Evolutionary conservation across 1,140 invertebrate species (phyloP).

Genomic region (Colletes gigas): DNA sequence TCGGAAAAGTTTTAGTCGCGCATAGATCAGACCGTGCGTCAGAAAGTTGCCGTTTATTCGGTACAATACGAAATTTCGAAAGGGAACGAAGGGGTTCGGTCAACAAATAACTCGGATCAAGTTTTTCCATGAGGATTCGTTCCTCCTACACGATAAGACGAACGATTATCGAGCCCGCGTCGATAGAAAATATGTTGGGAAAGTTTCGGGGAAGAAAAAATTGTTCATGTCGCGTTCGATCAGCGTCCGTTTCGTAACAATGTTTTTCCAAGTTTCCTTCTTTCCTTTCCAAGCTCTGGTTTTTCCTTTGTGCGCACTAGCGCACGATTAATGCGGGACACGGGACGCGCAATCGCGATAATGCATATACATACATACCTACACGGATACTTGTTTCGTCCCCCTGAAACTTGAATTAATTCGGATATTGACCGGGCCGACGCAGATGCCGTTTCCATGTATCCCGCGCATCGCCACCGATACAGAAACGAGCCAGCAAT

Average conservation of each 20-base stretch:
- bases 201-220: slow-evolving; percentile 47
- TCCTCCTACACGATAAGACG: slow-evolving; percentile 40
- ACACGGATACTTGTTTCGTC: slow-evolving; percentile 52
- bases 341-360: slow-evolving; percentile 1
- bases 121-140: slow-evolving; percentile 13
- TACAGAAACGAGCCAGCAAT: slow-evolving; percentile 24
- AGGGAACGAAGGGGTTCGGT: background rate
- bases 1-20: slow-evolving; percentile 62
- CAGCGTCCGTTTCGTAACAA: no score
- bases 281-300: background rate
- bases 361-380: no score
- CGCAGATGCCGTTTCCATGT: slow-evolving; percentile 13
- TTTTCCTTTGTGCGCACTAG: no score
- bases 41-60: slow-evolving; percentile 60
- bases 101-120: slow-evolving; percentile 4
- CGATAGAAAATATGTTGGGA: slow-evolving; percentile 49
- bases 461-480: background rate
- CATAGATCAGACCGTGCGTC: slow-evolving; percentile 39
- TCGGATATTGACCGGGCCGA: slow-evolving; percentile 57
- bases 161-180: slow-evolving; percentile 45
- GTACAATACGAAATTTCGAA: slow-evolving; percentile 41
- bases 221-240: no score
- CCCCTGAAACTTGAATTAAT: slow-evolving; percentile 63
- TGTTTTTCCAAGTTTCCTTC: no score
- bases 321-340: slow-evolving; percentile 31